These are phyloP conservation scores for Nymphalis urticae DNA, from an alignment of 2,888 invertebrate species.

Conservation along the genomic window DNA sequence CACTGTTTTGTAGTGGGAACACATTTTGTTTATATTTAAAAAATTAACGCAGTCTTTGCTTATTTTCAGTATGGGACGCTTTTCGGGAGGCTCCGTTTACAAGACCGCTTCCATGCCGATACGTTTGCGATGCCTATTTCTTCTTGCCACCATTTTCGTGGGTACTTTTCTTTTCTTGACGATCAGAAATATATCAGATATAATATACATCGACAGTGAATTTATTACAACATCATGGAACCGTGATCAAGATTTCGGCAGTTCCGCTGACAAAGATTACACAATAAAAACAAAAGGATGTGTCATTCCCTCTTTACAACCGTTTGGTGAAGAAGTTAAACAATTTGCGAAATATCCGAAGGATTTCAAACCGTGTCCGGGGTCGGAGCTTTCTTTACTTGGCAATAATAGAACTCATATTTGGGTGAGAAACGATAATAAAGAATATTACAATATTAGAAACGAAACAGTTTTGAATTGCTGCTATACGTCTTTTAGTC, in stretches of 20 bases:
- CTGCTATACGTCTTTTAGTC: conserved; percentile 80
- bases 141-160: conserved; percentile 46
- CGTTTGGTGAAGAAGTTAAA: conserved; percentile 74
- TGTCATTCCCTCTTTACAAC: conserved; percentile 82
- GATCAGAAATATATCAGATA: conserved; percentile 37
- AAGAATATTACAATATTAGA: conserved; percentile 68
- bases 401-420: conserved; percentile 80
- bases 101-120: conserved; percentile 34
- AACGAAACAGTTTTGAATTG: conserved; percentile 68
- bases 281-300: conserved; percentile 82
- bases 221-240: conserved; percentile 20
- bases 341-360: conserved; percentile 69
- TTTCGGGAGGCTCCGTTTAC: conserved; percentile 28
- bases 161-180: conserved; percentile 47
- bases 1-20: conserved; percentile 7
- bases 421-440: conserved; percentile 68
- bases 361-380: conserved; percentile 70
- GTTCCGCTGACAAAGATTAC: conserved; percentile 46
- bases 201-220: conserved; percentile 32
- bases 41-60: conserved; percentile 24
- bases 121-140: conserved; percentile 48
- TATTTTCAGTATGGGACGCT: conserved; percentile 46
- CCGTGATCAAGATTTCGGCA: conserved; percentile 16
- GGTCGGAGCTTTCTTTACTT: conserved; percentile 66
- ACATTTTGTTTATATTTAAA: conserved; percentile 9